phyloP scores from a whole-genome alignment of 2,797 vertebrate genomes.

The Todus mexicanus region DNA sequence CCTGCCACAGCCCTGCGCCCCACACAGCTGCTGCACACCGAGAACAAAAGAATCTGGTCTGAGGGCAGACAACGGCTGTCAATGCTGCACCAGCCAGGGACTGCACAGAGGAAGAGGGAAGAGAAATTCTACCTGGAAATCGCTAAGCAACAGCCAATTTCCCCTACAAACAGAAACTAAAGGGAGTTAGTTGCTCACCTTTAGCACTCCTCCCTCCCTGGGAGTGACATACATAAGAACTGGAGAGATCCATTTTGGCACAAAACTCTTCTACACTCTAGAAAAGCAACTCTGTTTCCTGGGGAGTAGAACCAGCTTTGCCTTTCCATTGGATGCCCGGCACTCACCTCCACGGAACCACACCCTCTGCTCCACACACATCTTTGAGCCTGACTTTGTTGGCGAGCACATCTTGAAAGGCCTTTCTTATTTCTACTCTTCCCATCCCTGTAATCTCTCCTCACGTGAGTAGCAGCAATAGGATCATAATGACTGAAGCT shows the following conservation, averaged over 20 bases:
- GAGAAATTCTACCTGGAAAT: neutral
- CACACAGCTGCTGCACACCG: neutral
- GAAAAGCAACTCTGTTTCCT: neutral
- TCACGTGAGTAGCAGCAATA: neutral
- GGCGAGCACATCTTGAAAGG: neutral
- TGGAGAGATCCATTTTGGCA: neutral
- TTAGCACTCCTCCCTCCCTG: neutral
- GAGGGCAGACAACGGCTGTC: neutral
- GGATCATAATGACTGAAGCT: neutral
- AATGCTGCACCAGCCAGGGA: neutral
- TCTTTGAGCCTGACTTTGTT: neutral
- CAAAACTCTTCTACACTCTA: neutral
- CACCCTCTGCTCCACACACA: fast-evolving
- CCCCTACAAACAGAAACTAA: neutral
- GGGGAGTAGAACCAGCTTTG: neutral
- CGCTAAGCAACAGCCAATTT: neutral
- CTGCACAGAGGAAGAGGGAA: neutral
- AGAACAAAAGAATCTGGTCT: neutral
- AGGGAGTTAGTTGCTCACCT: neutral
- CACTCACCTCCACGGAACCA: neutral
- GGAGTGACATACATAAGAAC: neutral
- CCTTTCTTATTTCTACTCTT: neutral
- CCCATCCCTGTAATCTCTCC: neutral
- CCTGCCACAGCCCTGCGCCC: neutral
- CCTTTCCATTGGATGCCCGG: neutral